phyloP scores from a whole-genome alignment of 2,113 vertebrate species.

The Cyprinus carpio region DNA sequence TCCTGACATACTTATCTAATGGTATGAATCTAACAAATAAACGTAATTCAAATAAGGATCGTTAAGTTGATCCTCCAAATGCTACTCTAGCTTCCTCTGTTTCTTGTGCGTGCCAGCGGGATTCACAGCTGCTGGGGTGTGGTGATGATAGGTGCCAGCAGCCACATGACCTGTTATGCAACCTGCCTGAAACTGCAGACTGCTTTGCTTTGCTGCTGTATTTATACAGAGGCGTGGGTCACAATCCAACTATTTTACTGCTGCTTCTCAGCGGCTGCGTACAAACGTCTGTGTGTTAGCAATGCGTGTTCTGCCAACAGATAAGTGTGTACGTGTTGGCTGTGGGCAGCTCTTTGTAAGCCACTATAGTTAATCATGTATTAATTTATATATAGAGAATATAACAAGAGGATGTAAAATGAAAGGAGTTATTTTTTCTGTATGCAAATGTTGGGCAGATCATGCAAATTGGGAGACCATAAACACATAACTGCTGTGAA shows the following conservation, averaged over 20 bases:
- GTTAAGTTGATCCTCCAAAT: not conserved
- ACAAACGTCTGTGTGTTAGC: slow-evolving; percentile 10
- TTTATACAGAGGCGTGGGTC: slow-evolving; percentile 49
- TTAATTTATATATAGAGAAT: not conserved
- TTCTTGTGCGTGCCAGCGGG: slow-evolving; percentile 5
- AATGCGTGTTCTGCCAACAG: not conserved
- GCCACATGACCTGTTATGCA: slow-evolving; percentile 70
- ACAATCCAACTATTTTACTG: slow-evolving; percentile 49
- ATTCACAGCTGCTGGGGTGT: too few relatives aligned
- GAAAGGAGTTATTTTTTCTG: not conserved
- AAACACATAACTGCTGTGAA: not conserved
- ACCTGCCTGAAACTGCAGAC: slow-evolving; percentile 65
- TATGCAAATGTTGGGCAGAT: slow-evolving; percentile 1
- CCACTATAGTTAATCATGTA: slow-evolving; percentile 23
- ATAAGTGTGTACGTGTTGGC: slow-evolving; percentile 5
- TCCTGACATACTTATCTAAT: not conserved
- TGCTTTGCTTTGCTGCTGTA: slow-evolving; percentile 14
- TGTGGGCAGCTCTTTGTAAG: slow-evolving; percentile 41
- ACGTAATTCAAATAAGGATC: not conserved
- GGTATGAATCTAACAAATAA: not conserved
- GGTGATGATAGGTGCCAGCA: too few relatives aligned
- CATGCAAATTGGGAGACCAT: not conserved
- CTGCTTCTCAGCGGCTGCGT: not conserved
- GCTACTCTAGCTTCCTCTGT: not conserved
- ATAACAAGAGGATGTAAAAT: not conserved